These are phyloP conservation scores for Cydia amplana DNA, from an alignment of 1,140 invertebrate species.

Conservation along the genomic window DNA sequence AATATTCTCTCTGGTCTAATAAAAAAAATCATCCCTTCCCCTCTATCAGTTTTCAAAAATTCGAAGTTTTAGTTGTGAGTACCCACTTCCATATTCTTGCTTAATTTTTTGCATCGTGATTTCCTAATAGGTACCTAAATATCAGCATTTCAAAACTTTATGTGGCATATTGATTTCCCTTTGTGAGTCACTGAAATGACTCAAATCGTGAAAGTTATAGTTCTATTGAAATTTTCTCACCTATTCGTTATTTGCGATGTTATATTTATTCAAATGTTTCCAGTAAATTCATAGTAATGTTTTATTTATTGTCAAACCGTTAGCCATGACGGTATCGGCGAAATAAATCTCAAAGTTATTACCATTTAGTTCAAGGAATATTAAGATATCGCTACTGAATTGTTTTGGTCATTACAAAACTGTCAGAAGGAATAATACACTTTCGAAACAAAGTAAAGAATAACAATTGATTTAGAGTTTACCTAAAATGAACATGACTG, in stretches of 20 bases:
- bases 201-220: conserved; percentile 27
- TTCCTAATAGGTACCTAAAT: too few relatives aligned
- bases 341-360: conserved; percentile 12
- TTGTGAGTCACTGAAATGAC: conserved; percentile 19
- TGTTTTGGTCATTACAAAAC: conserved; percentile 4
- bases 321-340: conserved; percentile 1
- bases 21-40: too few relatives aligned
- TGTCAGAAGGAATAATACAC: neutral
- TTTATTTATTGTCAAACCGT: conserved; percentile 10
- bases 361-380: conserved; percentile 16
- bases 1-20: too few relatives aligned
- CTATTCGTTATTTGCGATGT: neutral
- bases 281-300: neutral
- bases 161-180: neutral
- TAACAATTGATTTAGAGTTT: neutral
- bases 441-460: neutral
- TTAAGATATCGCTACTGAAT: conserved; percentile 4
- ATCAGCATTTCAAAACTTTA: neutral
- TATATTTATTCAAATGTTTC: conserved; percentile 22
- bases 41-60: too few relatives aligned
- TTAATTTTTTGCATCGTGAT: too few relatives aligned
- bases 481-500: neutral
- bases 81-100: too few relatives aligned
- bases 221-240: conserved; percentile 11
- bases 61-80: too few relatives aligned